Evolutionary conservation across 2,888 invertebrate genomes (phyloP), one percentile per base, ranked within the genome.

Genomic region (Drosophila formosana): DNA sequence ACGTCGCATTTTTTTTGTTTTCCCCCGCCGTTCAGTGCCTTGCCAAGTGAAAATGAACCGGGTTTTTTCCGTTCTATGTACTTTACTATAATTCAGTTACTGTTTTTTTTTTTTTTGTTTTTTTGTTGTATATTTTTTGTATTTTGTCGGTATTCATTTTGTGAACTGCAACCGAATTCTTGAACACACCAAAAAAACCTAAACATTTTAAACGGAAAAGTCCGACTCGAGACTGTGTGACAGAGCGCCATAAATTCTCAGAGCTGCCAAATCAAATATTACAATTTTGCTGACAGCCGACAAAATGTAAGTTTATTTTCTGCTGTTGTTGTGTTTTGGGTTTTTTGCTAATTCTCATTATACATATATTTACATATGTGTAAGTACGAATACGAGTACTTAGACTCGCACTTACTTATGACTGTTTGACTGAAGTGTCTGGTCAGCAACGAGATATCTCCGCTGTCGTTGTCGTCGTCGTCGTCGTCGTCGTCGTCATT

Each of bases 241-340:
- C 57, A 58, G 45, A 62, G 77, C 25, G 45, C 25, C 49, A 43
- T 77, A 63, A 72, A 72, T 67, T 66, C 52, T 23, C 39, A 18
- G 18, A 57, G 51, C 66, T 71, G 83, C 63, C 83, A 86, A 80
- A 66, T 69, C 57, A 37, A 57, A 75, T 75, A 68, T 66, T 72
- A 51, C 61, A 66, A 55, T 60, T 67, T 46, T 60, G 68, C 79
- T 70, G 82, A 78, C 84, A 66, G 58, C 51, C 66, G 51, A 72
- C 65, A 65, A 66, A 66, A 78, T 68, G 80, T 81, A 82, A 81
- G 80, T 81, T 57, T 60, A 60, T 75, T 46, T 51, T 39, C 13
- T 26, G 37, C 11, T 8, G 1, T 5, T 45, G 50, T 60, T 61
- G 37, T 52, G 43, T 53, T 37, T 32, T 30, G 47, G 37, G 37